A percentile compares a stretch with the other conserved stretches of the same genome.
These are phyloP conservation scores for Bombylius major DNA, from an alignment of 2,888 invertebrate genomes.

Conservation along the genomic window DNA sequence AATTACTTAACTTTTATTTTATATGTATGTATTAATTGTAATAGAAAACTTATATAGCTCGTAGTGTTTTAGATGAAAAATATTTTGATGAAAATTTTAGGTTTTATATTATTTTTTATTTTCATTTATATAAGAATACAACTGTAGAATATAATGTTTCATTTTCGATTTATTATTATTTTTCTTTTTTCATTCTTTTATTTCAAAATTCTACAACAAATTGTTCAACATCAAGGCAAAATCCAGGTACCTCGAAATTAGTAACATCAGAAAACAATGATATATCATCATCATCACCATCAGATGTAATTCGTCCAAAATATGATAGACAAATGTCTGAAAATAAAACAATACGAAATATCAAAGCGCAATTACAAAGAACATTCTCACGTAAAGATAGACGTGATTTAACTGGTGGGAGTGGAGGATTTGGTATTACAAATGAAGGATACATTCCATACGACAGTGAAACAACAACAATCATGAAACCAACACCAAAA, in stretches of 20 bases:
- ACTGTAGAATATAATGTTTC: no score
- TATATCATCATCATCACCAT: background rate
- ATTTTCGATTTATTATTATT: no score
- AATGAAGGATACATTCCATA: constrained; percentile 27
- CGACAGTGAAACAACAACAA: constrained; percentile 14
- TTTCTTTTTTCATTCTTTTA: no score
- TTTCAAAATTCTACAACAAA: no score
- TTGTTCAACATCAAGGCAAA: constrained; percentile 3
- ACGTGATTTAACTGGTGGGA: constrained; percentile 15
- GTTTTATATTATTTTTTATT: no score
- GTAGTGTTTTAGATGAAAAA: no score
- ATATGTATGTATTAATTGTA: no score
- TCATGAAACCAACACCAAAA: constrained; percentile 21
- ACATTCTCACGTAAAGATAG: constrained; percentile 40
- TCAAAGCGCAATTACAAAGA: constrained; percentile 38
- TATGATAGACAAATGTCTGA: constrained; percentile 16
- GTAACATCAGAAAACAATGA: constrained; percentile 9
- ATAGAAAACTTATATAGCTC: no score
- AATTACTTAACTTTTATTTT: no score
- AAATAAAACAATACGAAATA: constrained; percentile 26
- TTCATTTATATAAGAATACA: no score
- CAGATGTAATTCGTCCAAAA: constrained; percentile 3
- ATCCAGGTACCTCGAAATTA: constrained; percentile 12
- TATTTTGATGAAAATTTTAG: no score
- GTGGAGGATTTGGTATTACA: constrained; percentile 1